These are phyloP conservation scores for Rosalia funebris DNA, from an alignment of 2,888 invertebrate species.

Conservation along the genomic window DNA sequence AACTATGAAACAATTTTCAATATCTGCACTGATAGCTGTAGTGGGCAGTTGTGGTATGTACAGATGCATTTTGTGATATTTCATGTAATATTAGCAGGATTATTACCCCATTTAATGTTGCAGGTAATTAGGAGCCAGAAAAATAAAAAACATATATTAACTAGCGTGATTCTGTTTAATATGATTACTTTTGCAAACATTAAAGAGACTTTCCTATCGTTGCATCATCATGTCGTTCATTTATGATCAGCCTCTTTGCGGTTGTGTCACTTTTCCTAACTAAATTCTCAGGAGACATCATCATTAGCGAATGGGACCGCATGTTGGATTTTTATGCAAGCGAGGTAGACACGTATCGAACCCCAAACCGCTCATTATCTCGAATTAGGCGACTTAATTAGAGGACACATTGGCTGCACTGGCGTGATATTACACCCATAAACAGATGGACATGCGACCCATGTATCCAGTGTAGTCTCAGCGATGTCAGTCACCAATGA, in stretches of 20 bases:
- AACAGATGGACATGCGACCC: conserved; percentile 40
- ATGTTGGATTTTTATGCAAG: conserved; percentile 13
- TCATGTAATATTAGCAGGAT: too few relatives aligned
- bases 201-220: too few relatives aligned
- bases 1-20: too few relatives aligned
- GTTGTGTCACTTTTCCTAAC: neutral
- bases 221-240: too few relatives aligned
- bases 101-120: too few relatives aligned
- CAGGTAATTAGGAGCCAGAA: too few relatives aligned
- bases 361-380: conserved; percentile 29
- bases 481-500: conserved; percentile 60
- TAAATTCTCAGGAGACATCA: neutral
- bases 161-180: too few relatives aligned
- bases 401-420: conserved; percentile 30
- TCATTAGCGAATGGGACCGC: conserved; percentile 13
- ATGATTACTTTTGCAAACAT: too few relatives aligned
- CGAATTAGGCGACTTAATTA: conserved; percentile 38
- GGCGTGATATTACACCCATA: conserved; percentile 36
- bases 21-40: too few relatives aligned
- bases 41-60: too few relatives aligned
- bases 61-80: too few relatives aligned
- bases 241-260: neutral
- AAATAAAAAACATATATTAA: too few relatives aligned
- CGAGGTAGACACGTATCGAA: conserved; percentile 10
- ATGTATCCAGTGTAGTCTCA: conserved; percentile 38